Conservation (phyloP, 2,113 vertebrate species). For the Callorhinus ursinus region DNA sequence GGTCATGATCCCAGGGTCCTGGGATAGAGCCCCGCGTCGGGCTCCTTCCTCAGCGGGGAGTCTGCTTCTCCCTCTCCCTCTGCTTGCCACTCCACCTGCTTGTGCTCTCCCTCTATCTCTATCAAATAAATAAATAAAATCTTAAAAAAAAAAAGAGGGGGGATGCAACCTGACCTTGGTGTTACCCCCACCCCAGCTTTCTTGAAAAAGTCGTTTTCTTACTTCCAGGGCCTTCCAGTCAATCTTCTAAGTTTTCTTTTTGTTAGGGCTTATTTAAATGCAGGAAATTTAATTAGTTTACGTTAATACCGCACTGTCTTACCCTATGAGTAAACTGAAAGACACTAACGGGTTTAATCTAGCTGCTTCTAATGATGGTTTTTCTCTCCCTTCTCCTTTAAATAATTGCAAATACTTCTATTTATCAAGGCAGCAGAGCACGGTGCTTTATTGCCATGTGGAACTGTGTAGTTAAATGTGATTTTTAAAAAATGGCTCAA, state of each 20-base stretch:
- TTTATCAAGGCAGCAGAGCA: slow-evolving; percentile 66
- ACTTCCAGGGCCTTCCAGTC: neutral
- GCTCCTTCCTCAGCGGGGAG: too few species aligned
- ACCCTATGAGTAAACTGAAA: slow-evolving; percentile 58
- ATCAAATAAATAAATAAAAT: too few species aligned
- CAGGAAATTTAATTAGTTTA: slow-evolving; percentile 72
- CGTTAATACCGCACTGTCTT: slow-evolving; percentile 66
- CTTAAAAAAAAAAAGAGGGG: too few species aligned
- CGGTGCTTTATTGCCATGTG: slow-evolving; percentile 64
- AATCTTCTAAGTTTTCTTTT: slow-evolving; percentile 46
- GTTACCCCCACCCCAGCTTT: neutral
- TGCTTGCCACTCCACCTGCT: too few species aligned
- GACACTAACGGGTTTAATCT: slow-evolving; percentile 74
- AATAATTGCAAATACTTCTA: slow-evolving; percentile 75
- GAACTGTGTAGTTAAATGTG: slow-evolving; percentile 75
- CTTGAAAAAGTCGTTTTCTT: neutral
- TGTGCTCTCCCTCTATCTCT: too few species aligned
- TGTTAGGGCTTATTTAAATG: slow-evolving; percentile 78
- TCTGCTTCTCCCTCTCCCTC: too few species aligned
- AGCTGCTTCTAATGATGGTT: slow-evolving; percentile 66
- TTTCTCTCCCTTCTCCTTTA: slow-evolving; percentile 51
- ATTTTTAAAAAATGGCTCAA: slow-evolving; percentile 18
- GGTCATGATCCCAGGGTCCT: too few species aligned
- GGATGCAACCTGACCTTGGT: neutral
- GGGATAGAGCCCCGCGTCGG: too few species aligned